These are phyloP conservation scores for Orestias chungarensis DNA, from an alignment of 2,797 vertebrate species.

Conservation along the genomic window DNA sequence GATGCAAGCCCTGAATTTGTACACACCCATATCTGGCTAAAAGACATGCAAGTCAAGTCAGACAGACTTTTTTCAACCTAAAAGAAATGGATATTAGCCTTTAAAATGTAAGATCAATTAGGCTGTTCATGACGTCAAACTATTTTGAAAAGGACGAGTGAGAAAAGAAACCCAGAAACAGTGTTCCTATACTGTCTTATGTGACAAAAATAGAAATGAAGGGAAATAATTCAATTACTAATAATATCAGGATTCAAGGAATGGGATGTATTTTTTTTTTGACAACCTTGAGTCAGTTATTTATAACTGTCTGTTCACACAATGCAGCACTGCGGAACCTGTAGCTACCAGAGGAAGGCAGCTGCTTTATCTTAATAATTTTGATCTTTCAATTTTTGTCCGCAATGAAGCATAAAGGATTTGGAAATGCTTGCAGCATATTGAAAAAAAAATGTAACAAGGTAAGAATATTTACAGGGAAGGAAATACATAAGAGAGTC, in stretches of 20 bases:
- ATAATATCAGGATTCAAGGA: neutral
- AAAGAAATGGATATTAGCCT: too few relatives aligned
- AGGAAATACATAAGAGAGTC: neutral
- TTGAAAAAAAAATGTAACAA: neutral
- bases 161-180: neutral
- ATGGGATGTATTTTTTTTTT: neutral
- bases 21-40: neutral
- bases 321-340: neutral
- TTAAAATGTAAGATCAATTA: neutral
- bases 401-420: neutral
- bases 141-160: neutral
- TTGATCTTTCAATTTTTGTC: neutral
- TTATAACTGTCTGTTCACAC: neutral
- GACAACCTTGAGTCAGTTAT: neutral
- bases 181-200: neutral
- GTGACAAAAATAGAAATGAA: conserved; percentile 1
- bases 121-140: neutral
- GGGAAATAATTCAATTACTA: neutral
- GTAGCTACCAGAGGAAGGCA: neutral
- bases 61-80: too few relatives aligned
- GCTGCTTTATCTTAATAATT: conserved; percentile 1
- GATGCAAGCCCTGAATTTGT: neutral
- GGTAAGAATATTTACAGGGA: neutral
- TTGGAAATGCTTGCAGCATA: neutral
- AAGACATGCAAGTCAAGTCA: neutral